Conservation (phyloP, 2,888 invertebrate genomes). For the Metellina segmentata region DNA sequence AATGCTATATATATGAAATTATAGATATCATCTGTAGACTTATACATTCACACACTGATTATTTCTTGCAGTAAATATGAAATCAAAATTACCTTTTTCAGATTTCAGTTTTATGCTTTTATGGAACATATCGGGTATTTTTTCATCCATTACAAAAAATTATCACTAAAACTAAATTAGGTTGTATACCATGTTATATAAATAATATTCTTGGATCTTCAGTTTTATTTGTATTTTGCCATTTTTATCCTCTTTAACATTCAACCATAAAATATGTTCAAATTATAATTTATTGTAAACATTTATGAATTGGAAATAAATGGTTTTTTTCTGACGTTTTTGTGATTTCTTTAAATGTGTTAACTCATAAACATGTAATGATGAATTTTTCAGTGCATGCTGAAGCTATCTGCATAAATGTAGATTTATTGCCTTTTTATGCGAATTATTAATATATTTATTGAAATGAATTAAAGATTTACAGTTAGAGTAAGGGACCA, state of each 20-base stretch:
- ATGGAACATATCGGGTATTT: not conserved
- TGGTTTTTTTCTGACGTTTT: conserved; percentile 9
- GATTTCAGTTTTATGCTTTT: not conserved
- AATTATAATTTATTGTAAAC: conserved; percentile 12
- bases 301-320: conserved; percentile 28
- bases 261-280: not conserved
- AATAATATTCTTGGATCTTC: not conserved
- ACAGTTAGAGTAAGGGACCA: too few species aligned
- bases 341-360: not conserved
- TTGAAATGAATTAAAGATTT: too few species aligned
- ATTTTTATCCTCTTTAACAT: too few species aligned
- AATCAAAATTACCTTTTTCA: conserved; percentile 7
- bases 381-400: too few species aligned
- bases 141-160: not conserved
- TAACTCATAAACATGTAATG: too few species aligned
- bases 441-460: too few species aligned
- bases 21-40: too few species aligned
- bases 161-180: not conserved
- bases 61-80: not conserved
- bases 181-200: not conserved
- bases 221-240: not conserved
- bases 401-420: too few species aligned
- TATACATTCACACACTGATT: too few species aligned
- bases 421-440: too few species aligned
- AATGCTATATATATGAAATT: too few species aligned